A percentile compares a stretch with the other conserved stretches of the same genome.
These are phyloP conservation scores for Myodes glareolus DNA, from an alignment of 2,113 vertebrate genomes.

Conservation along the genomic window DNA sequence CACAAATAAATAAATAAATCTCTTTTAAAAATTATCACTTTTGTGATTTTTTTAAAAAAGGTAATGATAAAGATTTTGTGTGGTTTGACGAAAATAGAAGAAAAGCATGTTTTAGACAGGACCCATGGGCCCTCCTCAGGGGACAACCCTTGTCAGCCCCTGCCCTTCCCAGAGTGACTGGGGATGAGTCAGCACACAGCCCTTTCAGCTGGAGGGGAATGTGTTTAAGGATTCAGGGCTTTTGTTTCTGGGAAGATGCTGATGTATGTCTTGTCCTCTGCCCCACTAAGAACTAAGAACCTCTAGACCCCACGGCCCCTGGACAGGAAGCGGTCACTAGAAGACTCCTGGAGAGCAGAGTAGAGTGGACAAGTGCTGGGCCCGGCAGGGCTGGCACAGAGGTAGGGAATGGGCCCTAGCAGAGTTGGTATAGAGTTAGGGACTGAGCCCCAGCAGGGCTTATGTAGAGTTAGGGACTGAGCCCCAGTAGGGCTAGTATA, in stretches of 20 bases:
- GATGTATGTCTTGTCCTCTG: neutral
- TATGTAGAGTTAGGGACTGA: neutral
- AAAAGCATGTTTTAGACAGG: neutral
- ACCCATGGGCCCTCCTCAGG: neutral
- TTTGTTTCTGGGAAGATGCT: neutral
- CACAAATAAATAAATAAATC: neutral
- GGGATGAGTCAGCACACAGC: neutral
- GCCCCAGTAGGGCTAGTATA: neutral
- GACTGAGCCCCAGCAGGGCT: neutral
- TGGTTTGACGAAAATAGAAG: neutral
- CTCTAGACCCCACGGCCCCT: neutral
- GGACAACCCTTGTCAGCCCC: neutral
- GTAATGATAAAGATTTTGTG: neutral
- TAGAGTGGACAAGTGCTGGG: neutral
- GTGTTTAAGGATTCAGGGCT: neutral
- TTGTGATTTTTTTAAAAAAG: neutral
- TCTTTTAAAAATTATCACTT: neutral
- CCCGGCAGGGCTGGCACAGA: neutral
- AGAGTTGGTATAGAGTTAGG: neutral
- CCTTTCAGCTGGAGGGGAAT: neutral
- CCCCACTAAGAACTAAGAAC: neutral
- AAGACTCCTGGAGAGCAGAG: neutral
- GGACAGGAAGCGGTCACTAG: neutral
- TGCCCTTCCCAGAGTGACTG: neutral
- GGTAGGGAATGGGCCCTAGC: neutral